A percentile compares a stretch with the other conserved stretches of the same genome.
Conservation (phyloP, 1,140 invertebrate genomes). For the Caerostris darwini region DNA sequence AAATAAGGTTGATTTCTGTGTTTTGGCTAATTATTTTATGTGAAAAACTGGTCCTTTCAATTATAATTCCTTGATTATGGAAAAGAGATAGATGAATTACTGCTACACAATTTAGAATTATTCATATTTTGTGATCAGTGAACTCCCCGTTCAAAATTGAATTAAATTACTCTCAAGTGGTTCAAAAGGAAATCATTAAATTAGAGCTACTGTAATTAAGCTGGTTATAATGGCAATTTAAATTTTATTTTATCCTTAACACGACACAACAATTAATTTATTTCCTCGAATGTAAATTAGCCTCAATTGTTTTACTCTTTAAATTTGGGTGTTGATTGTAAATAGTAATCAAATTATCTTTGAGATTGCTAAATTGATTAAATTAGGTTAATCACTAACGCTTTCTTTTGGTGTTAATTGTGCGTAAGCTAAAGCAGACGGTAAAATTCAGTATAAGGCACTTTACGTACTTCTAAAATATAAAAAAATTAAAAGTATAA, state of each 20-base stretch:
- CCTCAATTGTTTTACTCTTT: neutral
- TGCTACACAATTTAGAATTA: too few relatives aligned
- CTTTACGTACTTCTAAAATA: too few relatives aligned
- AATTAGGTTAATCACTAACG: neutral
- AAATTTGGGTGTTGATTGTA: neutral
- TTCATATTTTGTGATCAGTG: neutral
- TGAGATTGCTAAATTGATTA: slow-evolving; percentile 6
- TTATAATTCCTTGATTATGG: too few relatives aligned
- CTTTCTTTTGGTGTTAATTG: neutral
- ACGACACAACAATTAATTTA: neutral
- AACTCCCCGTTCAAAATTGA: neutral
- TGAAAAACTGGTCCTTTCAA: too few relatives aligned
- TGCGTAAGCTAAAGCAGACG: neutral
- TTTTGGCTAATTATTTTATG: too few relatives aligned
- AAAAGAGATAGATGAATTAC: too few relatives aligned
- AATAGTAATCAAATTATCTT: neutral
- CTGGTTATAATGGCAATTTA: neutral
- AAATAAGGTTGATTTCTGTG: too few relatives aligned
- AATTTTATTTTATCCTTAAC: neutral
- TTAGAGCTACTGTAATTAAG: neutral
- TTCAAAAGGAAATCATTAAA: neutral
- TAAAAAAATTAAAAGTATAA: too few relatives aligned
- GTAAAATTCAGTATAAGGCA: too few relatives aligned
- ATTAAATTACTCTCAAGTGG: neutral
- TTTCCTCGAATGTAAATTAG: neutral